phyloP scores from a whole-genome alignment of 2,888 invertebrate genomes.

The Dimorphilus gyrociliatus region DNA sequence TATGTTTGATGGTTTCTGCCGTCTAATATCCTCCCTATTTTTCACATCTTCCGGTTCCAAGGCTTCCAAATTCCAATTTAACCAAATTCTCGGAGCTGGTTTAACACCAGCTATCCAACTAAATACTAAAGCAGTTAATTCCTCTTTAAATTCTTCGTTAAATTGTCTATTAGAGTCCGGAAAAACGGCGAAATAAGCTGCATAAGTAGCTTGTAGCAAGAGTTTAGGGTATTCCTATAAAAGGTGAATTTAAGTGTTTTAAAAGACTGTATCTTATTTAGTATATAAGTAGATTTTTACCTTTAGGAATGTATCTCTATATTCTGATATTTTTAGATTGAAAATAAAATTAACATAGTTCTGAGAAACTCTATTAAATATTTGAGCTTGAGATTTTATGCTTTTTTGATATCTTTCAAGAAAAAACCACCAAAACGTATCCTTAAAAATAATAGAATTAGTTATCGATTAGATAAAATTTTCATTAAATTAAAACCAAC shows the following conservation, averaged over 20 bases:
- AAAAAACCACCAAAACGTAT: conserved; percentile 34
- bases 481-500: conserved; percentile 1
- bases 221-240: conserved; percentile 27
- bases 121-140: conserved; percentile 20
- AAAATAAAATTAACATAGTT: conserved; percentile 31
- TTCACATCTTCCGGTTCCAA: conserved; percentile 30
- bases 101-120: conserved; percentile 32
- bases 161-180: conserved; percentile 35
- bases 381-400: conserved; percentile 18
- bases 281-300: conserved; percentile 10
- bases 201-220: conserved; percentile 29
- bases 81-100: conserved; percentile 27
- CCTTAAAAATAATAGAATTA: conserved; percentile 16
- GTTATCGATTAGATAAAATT: background rate
- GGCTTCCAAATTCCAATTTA: conserved; percentile 24
- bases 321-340: conserved; percentile 18
- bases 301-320: conserved; percentile 26
- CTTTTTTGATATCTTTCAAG: conserved; percentile 25
- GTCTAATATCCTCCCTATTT: conserved; percentile 24
- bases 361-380: conserved; percentile 30
- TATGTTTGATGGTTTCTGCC: too few relatives aligned
- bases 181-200: conserved; percentile 29
- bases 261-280: background rate
- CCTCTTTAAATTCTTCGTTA: conserved; percentile 29
- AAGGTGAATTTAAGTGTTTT: too few relatives aligned